These are phyloP conservation scores for Ellobium chinense DNA, from an alignment of 2,888 invertebrate genomes.

Conservation along the genomic window DNA sequence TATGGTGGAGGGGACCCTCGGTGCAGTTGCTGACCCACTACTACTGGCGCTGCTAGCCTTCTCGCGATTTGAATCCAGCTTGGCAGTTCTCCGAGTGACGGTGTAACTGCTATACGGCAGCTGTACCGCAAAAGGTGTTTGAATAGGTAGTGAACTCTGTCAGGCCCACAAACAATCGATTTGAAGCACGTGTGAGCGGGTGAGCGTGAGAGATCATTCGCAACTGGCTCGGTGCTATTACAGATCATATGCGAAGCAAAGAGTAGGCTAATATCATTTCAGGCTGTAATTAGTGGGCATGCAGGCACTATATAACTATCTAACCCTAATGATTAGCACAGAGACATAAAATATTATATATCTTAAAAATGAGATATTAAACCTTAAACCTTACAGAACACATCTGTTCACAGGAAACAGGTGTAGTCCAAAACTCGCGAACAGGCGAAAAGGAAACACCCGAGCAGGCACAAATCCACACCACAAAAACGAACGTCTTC, in stretches of 20 bases:
- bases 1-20: background rate
- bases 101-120: background rate
- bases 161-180: constrained; percentile 11
- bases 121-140: background rate
- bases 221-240: background rate
- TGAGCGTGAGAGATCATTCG: background rate
- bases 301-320: too few species aligned
- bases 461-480: too few species aligned
- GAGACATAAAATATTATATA: too few species aligned
- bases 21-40: constrained; percentile 20
- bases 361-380: too few species aligned
- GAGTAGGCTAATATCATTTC: too few species aligned
- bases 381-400: too few species aligned
- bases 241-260: background rate
- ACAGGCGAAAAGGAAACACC: too few species aligned
- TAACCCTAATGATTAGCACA: too few species aligned
- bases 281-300: too few species aligned
- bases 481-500: too few species aligned
- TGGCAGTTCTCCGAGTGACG: constrained; percentile 33
- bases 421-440: too few species aligned
- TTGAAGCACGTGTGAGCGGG: background rate
- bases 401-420: too few species aligned
- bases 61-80: constrained; percentile 60
- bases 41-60: constrained; percentile 29
- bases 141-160: background rate